Evolutionary conservation across 2,888 invertebrate genomes (phyloP).

Genomic region (Lepetodrilus schrolli): DNA sequence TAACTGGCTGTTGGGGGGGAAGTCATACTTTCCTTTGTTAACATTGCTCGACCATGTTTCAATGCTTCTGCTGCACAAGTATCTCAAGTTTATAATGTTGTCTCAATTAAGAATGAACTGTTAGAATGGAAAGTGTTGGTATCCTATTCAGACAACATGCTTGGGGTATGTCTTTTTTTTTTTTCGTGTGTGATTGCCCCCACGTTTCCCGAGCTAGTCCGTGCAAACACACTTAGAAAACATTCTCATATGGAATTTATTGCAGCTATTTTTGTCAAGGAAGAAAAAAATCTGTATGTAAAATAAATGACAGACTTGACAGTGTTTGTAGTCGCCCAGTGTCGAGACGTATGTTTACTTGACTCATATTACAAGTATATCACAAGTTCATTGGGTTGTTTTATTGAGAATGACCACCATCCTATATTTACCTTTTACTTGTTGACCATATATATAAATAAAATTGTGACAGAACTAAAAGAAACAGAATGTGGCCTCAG

Average conservation of each 20-base stretch:
- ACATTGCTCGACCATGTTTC: slow-evolving; percentile 5
- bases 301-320: slow-evolving; percentile 16
- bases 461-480: too few relatives aligned
- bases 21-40: slow-evolving; percentile 21
- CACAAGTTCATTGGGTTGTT: slow-evolving; percentile 15
- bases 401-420: slow-evolving; percentile 1
- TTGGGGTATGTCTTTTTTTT: slow-evolving; percentile 18
- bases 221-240: slow-evolving; percentile 21
- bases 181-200: slow-evolving; percentile 23
- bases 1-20: not conserved
- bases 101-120: slow-evolving; percentile 16
- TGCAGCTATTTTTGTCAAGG: slow-evolving; percentile 29
- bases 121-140: not conserved
- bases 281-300: slow-evolving; percentile 26
- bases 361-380: slow-evolving; percentile 12
- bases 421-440: slow-evolving; percentile 8
- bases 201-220: slow-evolving; percentile 24
- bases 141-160: slow-evolving; percentile 22
- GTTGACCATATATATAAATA: too few relatives aligned
- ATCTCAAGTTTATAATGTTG: slow-evolving; percentile 13
- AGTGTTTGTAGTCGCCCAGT: slow-evolving; percentile 17
- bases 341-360: slow-evolving; percentile 21
- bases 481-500: too few relatives aligned
- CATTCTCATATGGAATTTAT: slow-evolving; percentile 29
- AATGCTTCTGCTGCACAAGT: not conserved